Evolutionary conservation across 1,140 invertebrate species (phyloP), one percentile per base, ranked within the genome.

Genomic region (Octopus bimaculoides): DNA sequence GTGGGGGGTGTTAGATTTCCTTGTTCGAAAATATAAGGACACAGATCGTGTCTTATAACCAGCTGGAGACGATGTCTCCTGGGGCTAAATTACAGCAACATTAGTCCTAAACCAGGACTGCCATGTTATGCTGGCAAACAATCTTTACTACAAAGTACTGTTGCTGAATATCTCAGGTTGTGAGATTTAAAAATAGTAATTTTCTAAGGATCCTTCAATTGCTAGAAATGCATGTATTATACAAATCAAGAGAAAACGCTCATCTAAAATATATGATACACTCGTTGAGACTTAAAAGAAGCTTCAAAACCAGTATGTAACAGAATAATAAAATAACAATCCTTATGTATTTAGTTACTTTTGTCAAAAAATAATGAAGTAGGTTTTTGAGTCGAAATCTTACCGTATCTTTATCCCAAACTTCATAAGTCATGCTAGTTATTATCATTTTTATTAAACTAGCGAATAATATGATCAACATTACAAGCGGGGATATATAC

Each of bases 221-320:
- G 26, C 3, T 41, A 41, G 26, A 41, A 41, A 41, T 41, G 92
- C 14, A 93, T 91, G 9, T 94, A 95, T 4, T 94, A 95, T 52
- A 95, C 91, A 26, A 93, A 90, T 78, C 93, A 93, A 94, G 94
- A 96, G 92, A 95, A 94, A 81, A 92, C 91, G 75, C 17, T 61
- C 56, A 61, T 17, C 17, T 61, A 61, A 9, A 9, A 12, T 12
- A 12, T 61, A 17, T 61, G 56, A 12, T 17, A 9, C 9, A 61
- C 17, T 9, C 4, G 17, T 9, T 61, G 56, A 17, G 17, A 17
- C 1, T 9, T 1, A 17, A 17, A 17, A 17, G 56, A 12, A 12
- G 56, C 56, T 12, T 61, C 17, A 61, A 61, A 61, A 61, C 17
- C 56, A 61, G 17, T 61, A 9, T 12, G 17, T 61, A 9, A 61